Base-by-base conservation (phyloP, 2,888 invertebrate genomes). In the Amiota mariae region DNA sequence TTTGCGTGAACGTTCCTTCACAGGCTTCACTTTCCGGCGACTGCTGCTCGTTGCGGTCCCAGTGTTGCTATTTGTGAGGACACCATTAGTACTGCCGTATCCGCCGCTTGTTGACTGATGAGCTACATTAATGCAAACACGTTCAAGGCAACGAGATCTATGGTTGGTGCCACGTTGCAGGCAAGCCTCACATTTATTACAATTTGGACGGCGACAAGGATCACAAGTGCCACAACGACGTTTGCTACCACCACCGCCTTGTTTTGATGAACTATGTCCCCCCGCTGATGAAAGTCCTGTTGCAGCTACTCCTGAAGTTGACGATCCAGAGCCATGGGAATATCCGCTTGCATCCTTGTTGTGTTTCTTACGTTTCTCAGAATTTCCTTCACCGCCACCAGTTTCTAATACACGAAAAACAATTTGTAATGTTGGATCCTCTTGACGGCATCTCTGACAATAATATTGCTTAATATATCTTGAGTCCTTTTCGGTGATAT, bases 381-480 rank as follows among this genome's bases (percentile, higher is more conserved):
- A 64, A 18, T 63, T 72, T 9, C 73, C 36, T 4, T 63, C 64
- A 2, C 77, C 79, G 0, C 78, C 73, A 13, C 73, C 75, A 9
- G 79, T 77, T 51, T 88, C 87, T 1, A 89, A 85, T 36, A 88
- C 79, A 0, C 90, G 88, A 71, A 90, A 90, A 1, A 90, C 88
- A 0, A 94, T 94, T 81, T 93, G 93, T 11, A 97, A 90, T 6
- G 93, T 94, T 0, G 96, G 94, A 89, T 97, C 96, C 86, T 96
- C 95, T 82, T 95, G 94, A 80, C 94, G 92, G 84, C 97, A 97
- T 64, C 94, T 93, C 82, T 95, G 93, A 89, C 98, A 98, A 88
- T 95, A 98, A 87, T 97, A 99, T 81, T 96, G 96, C 85, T 97
- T 96, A 73, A 99, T 98, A 80, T 94, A 93, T 86, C 97, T 97